Percentiles rank a stretch among this genome's conserved stretches.
phyloP scores from a whole-genome alignment of 2,888 invertebrate genomes.

The Marronus borbonicus region DNA sequence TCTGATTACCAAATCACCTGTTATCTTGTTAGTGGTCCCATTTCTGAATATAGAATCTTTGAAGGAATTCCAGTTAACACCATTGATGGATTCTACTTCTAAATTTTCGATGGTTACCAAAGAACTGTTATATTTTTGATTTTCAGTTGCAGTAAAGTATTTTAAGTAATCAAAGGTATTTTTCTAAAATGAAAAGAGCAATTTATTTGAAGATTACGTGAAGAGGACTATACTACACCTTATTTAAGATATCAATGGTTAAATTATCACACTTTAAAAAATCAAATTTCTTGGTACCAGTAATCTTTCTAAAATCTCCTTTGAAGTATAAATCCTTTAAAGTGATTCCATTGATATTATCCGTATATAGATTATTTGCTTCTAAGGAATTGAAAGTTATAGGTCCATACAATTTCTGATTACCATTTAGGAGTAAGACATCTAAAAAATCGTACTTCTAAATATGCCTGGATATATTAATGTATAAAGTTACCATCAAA shows the following conservation, averaged over 20 bases:
- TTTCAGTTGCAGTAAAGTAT: conserved; percentile 35
- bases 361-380: conserved; percentile 56
- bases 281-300: conserved; percentile 62
- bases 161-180: conserved; percentile 42
- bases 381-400: conserved; percentile 57
- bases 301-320: conserved; percentile 56
- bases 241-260: conserved; percentile 55
- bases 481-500: conserved; percentile 57
- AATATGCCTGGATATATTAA: background rate
- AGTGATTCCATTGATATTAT: conserved; percentile 60
- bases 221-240: conserved; percentile 53
- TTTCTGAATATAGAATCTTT: conserved; percentile 62
- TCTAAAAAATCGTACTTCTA: conserved; percentile 52
- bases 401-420: conserved; percentile 56
- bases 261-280: conserved; percentile 55
- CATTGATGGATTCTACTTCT: conserved; percentile 63
- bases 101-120: conserved; percentile 61
- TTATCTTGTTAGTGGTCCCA: conserved; percentile 57
- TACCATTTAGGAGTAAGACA: conserved; percentile 57
- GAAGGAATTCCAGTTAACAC: conserved; percentile 64
- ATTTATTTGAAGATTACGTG: background rate
- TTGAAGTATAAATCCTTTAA: conserved; percentile 61
- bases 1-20: conserved; percentile 51
- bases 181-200: conserved; percentile 49
- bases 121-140: conserved; percentile 10